Percentiles rank a stretch among this genome's conserved stretches.
Evolutionary conservation across 2,888 invertebrate genomes (phyloP).

Genomic region (Perizoma affinitatum): DNA sequence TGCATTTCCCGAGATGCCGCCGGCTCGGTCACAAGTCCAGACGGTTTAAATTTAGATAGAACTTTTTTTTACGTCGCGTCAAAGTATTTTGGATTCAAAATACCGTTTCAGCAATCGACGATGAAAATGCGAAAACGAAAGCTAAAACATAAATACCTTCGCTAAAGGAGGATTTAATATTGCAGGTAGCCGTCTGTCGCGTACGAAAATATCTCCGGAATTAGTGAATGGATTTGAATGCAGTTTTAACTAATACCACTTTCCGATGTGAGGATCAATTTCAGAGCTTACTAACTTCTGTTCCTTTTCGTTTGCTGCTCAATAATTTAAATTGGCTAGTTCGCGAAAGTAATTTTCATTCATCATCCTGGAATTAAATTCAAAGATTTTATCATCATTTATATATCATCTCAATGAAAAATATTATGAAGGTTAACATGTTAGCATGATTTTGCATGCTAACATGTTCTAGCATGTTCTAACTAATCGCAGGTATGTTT

Average conservation of each 20-base stretch:
- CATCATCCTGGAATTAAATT: constrained; percentile 30
- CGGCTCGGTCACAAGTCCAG: constrained; percentile 55
- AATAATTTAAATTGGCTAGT: constrained; percentile 31
- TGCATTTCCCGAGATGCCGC: constrained; percentile 51
- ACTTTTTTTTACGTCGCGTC: constrained; percentile 62
- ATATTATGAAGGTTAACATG: constrained; percentile 25
- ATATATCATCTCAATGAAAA: constrained; percentile 35
- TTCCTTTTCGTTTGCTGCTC: constrained; percentile 14
- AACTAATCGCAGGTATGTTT: constrained; percentile 34
- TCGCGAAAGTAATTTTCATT: constrained; percentile 32
- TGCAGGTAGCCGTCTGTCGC: constrained; percentile 37
- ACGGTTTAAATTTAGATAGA: constrained; percentile 63
- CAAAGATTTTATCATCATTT: constrained; percentile 36
- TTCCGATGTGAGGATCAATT: constrained; percentile 30
- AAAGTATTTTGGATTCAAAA: constrained; percentile 70
- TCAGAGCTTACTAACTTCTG: constrained; percentile 19
- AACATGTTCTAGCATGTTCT: too few relatives aligned
- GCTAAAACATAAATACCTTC: constrained; percentile 36
- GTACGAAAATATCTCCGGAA: constrained; percentile 39
- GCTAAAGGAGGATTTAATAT: constrained; percentile 31
- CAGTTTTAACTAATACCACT: constrained; percentile 36
- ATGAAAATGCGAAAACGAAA: constrained; percentile 42
- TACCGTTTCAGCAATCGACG: constrained; percentile 54
- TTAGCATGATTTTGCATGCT: constrained; percentile 26
- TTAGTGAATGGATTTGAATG: constrained; percentile 41